Conservation (phyloP, 1,140 invertebrate species). For the Pachypsylla venusta region DNA sequence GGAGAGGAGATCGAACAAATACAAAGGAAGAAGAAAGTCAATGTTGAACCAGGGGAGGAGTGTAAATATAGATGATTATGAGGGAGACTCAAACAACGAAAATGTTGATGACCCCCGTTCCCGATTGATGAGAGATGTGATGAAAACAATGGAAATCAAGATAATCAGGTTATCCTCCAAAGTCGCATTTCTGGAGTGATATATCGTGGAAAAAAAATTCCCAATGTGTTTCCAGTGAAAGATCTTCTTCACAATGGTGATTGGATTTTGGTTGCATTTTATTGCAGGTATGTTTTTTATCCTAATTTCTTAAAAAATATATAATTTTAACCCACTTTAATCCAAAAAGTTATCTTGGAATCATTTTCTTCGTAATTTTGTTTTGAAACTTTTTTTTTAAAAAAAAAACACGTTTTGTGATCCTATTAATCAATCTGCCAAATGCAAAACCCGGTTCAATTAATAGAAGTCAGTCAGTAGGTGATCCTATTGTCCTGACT, state of each 20-base stretch:
- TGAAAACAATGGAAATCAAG: not conserved
- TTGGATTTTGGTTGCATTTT: not conserved
- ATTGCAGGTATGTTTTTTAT: too few species aligned
- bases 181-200: not conserved
- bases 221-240: not conserved
- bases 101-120: not conserved
- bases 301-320: too few species aligned
- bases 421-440: too few species aligned
- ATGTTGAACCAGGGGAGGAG: not conserved
- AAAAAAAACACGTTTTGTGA: too few species aligned
- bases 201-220: not conserved
- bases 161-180: too few species aligned
- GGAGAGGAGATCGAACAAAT: not conserved
- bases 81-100: not conserved
- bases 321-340: too few species aligned
- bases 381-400: too few species aligned
- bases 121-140: not conserved
- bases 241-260: not conserved
- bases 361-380: too few species aligned
- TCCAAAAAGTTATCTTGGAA: too few species aligned
- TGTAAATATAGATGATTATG: not conserved
- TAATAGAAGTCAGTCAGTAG: too few species aligned
- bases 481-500: too few species aligned
- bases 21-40: not conserved
- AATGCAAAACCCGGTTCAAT: too few species aligned